Evolutionary conservation across 2,888 invertebrate genomes (phyloP), one percentile per base, ranked within the genome.

Genomic region (Eristalis pertinax): DNA sequence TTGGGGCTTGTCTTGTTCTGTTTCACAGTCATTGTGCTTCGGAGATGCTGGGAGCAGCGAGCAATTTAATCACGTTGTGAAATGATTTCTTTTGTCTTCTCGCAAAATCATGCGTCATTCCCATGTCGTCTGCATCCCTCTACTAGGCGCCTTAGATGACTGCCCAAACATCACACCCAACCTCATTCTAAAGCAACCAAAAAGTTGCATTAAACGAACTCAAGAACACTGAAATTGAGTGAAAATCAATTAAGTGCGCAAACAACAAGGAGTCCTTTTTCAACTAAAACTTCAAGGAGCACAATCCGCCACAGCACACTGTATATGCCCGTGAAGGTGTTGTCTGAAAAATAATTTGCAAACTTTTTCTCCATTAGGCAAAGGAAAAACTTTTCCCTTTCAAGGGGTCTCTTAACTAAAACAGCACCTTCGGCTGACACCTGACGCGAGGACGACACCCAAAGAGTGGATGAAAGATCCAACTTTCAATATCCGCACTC

Each of bases 341-440:
- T 19, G 50, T 50, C 50, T 19, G 19, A 19, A 50, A 50, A 87
- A 79, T 83, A 87, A 87, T 87, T 87, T 76, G 62, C 67, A 73
- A 87, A 87, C 72, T 87, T 87, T 87, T 76, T 75, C 26, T 83
- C 86, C 86, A 87, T 87, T 87, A 87, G 86, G 78, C 63, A 72
- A 72, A 76, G 50, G 69, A 2, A 78, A 82, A 83, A 79, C 68
- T 83, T 87, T 83, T 75, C 24, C 32, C 24, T 8, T 8, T 56
- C 13, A 24, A 11, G 76, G 63, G 73, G 58, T 56, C 65, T 72
- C 15, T 13, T 22, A 22, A 69, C 32, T 24, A 11, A 50, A 50
- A 24, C 13, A n/a, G n/a, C 77, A 85, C 81, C 85, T 82, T 81
- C 7, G 50, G 63, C 29, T 24, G 65, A 75, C 75, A 68, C 68